phyloP scores from a whole-genome alignment of 2,888 invertebrate genomes.

The Blastobasis adustella region DNA sequence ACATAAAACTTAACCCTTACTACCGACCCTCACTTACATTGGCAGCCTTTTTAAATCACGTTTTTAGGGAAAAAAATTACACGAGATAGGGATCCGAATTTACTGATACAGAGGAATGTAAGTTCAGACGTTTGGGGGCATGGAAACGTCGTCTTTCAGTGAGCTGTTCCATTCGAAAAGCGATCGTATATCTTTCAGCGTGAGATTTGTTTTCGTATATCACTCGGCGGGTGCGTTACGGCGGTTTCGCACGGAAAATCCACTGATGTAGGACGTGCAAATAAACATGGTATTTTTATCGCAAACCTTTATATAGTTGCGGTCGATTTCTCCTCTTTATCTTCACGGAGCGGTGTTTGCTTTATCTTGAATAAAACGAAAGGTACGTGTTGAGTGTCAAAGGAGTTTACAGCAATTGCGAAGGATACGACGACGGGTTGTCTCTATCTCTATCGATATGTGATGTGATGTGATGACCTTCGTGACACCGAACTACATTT shows the following conservation, averaged over 20 bases:
- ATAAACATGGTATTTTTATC: constrained; percentile 75
- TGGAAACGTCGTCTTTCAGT: constrained; percentile 31
- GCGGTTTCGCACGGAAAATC: constrained; percentile 40
- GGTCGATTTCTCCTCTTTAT: constrained; percentile 73
- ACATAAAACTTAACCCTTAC: constrained; percentile 22
- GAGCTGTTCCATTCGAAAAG: constrained; percentile 29
- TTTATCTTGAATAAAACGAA: constrained; percentile 67
- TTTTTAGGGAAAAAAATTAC: constrained; percentile 51
- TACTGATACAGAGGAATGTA: constrained; percentile 64
- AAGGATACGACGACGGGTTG: background rate
- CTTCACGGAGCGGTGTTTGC: constrained; percentile 66
- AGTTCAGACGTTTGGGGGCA: constrained; percentile 38
- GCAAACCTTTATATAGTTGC: constrained; percentile 75
- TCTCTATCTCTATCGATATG: background rate
- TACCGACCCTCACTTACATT: constrained; percentile 20
- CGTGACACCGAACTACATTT: too few species aligned
- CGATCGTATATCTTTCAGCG: constrained; percentile 34
- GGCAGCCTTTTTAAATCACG: constrained; percentile 51
- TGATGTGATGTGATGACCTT: background rate
- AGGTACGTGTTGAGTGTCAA: constrained; percentile 50
- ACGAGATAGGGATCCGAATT: constrained; percentile 63
- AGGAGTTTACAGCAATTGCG: constrained; percentile 32
- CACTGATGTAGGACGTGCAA: constrained; percentile 72
- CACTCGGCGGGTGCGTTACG: constrained; percentile 28
- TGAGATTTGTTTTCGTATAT: constrained; percentile 39